Conservation (phyloP, 1,140 invertebrate species). For the Heliconius congener region DNA sequence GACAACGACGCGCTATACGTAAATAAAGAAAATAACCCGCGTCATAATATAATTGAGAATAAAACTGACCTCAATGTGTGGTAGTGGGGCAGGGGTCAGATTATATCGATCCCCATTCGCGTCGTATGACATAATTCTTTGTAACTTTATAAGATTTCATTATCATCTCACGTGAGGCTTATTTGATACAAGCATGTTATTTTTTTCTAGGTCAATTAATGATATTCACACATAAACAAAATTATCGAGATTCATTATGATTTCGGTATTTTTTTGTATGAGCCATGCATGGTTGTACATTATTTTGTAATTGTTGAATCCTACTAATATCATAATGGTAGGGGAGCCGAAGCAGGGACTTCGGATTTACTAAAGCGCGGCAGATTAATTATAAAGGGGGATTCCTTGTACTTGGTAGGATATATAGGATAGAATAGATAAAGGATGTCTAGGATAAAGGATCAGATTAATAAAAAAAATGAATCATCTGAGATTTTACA, state of each 20-base stretch:
- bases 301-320: neutral
- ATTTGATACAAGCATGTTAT: neutral
- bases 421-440: too few species aligned
- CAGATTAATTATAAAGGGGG: too few species aligned
- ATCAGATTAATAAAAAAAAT: too few species aligned
- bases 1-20: conserved; percentile 10
- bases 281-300: neutral
- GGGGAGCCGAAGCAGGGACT: too few species aligned
- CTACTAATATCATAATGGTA: too few species aligned
- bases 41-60: conserved; percentile 20
- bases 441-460: too few species aligned
- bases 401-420: too few species aligned
- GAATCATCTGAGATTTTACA: too few species aligned
- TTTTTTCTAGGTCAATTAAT: neutral
- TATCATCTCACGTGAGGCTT: neutral
- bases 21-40: neutral
- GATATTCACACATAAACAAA: neutral
- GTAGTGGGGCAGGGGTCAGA: conserved; percentile 20
- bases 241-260: neutral
- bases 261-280: neutral
- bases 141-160: conserved; percentile 14
- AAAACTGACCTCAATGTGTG: conserved; percentile 20
- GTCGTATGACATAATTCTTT: conserved; percentile 20
- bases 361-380: too few species aligned
- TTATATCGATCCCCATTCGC: conserved; percentile 17